These are phyloP conservation scores for Podarcis siculus DNA, from an alignment of 2,797 vertebrate species.

Conservation along the genomic window DNA sequence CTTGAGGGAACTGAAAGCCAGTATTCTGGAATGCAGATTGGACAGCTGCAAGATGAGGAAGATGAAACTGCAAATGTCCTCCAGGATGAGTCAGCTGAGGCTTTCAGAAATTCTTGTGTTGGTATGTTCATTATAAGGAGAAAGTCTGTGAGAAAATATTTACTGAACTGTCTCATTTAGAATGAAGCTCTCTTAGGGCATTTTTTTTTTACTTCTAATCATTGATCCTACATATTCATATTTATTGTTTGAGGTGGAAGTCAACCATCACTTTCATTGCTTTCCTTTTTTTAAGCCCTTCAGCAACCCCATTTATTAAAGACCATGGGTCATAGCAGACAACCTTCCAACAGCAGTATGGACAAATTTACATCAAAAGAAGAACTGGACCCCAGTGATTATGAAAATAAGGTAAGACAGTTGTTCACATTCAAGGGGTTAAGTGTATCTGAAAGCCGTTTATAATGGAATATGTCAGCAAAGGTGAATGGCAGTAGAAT, in stretches of 20 bases:
- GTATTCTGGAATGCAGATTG: constrained; percentile 91
- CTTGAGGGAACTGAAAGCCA: constrained; percentile 92
- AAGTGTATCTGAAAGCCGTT: not conserved
- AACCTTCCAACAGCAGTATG: constrained; percentile 91
- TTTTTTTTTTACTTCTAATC: not conserved
- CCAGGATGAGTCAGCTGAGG: constrained; percentile 80
- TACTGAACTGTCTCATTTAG: not conserved
- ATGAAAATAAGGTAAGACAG: constrained; percentile 87
- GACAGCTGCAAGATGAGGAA: constrained; percentile 91
- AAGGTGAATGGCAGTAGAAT: not conserved
- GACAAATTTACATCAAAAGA: constrained; percentile 88
- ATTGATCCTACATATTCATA: not conserved
- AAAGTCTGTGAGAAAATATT: not conserved
- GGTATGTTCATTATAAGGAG: constrained; percentile 77
- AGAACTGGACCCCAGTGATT: constrained; percentile 85
- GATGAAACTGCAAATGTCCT: constrained; percentile 81
- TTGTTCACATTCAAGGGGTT: not conserved
- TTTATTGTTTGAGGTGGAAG: not conserved
- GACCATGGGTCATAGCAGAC: constrained; percentile 87
- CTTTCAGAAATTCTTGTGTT: constrained; percentile 84
- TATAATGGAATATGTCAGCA: not conserved
- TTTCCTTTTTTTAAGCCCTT: constrained; percentile 77
- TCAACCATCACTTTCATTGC: constrained; percentile 27
- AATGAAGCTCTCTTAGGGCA: not conserved
- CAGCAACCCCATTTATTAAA: constrained; percentile 89